These are phyloP conservation scores for Mellivora capensis DNA, from an alignment of 2,113 vertebrate species.

Conservation along the genomic window DNA sequence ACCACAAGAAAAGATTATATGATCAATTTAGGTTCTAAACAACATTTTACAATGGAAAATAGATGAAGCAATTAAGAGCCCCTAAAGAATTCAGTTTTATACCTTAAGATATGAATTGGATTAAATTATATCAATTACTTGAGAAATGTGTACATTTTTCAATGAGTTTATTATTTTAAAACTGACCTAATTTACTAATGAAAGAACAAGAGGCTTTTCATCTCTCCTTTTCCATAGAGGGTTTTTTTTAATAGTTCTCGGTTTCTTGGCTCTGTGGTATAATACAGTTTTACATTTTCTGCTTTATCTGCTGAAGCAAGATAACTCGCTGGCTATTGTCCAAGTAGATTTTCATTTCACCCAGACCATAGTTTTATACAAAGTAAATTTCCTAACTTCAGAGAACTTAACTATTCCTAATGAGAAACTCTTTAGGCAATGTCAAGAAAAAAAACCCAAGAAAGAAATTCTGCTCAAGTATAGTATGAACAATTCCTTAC, in stretches of 20 bases:
- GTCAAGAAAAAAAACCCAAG: conserved; percentile 26
- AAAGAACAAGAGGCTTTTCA: conserved; percentile 47
- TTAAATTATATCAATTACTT: conserved; percentile 50
- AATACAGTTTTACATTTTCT: conserved; percentile 58
- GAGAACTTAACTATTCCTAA: conserved; percentile 54
- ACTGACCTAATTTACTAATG: conserved; percentile 46
- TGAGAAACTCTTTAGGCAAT: conserved; percentile 55
- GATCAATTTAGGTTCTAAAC: conserved; percentile 16
- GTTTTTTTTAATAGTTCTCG: background rate
- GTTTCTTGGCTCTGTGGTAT: background rate
- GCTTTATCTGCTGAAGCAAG: conserved; percentile 65
- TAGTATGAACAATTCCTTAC: conserved; percentile 2
- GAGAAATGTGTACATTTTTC: conserved; percentile 59
- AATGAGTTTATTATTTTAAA: conserved; percentile 37
- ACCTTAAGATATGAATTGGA: conserved; percentile 16
- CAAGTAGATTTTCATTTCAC: conserved; percentile 67
- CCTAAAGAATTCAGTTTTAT: conserved; percentile 44
- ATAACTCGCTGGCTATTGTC: conserved; percentile 59
- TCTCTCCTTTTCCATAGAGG: conserved; percentile 4
- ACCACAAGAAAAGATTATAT: background rate
- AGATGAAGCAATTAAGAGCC: conserved; percentile 35
- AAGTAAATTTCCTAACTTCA: conserved; percentile 63
- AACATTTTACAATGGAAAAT: conserved; percentile 52
- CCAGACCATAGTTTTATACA: conserved; percentile 21
- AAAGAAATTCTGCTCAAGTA: conserved; percentile 50